Evolutionary conservation across 2,888 invertebrate genomes (phyloP), one percentile per base, ranked within the genome.

Genomic region (Metopia argyrocephala): DNA sequence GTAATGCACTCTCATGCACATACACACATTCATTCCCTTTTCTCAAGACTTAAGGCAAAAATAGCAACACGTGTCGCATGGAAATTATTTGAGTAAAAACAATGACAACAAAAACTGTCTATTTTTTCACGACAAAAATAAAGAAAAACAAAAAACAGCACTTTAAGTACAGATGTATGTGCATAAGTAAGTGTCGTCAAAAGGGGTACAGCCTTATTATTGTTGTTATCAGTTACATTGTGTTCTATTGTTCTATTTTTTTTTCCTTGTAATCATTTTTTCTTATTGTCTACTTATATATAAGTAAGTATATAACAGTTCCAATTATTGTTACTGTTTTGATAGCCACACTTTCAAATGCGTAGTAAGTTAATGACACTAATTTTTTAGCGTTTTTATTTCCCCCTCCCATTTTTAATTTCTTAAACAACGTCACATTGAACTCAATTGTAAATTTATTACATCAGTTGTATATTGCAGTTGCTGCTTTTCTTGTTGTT

Each of bases 241-340:
- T n/a, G n/a, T 38, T 46, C 75, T 82, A 66, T 38, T 71, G 21
- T 62, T 78, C 46, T 48, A 45, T 62, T 31, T 62, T 76, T 20
- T 57, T 62, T 31, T 56, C 59, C 52, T 76, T 85, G 82, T 82
- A 79, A 81, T 85, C 83, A 6, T 83, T 73, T 57, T 25, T 48
- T 23, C 7, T 66, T 38, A 15, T 38, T 38, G 38, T 12, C 9
- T 15, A 38, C 38, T 12, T 15, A 38, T 15, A 38, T 38, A n/a
- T n/a, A n/a, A n/a, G n/a, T n/a, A n/a, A n/a, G n/a, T n/a, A n/a
- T n/a, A n/a, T n/a, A n/a, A n/a, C n/a, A n/a, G n/a, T 38, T 38
- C 15, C 15, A 38, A 38, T 69, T 80, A 84, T 62, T 54, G 38
- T 54, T 66, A 66, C 59, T 82, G 75, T 62, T 79, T 79, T 76